Base-by-base conservation (phyloP, 2,888 invertebrate species). In the Noctua pronuba region DNA sequence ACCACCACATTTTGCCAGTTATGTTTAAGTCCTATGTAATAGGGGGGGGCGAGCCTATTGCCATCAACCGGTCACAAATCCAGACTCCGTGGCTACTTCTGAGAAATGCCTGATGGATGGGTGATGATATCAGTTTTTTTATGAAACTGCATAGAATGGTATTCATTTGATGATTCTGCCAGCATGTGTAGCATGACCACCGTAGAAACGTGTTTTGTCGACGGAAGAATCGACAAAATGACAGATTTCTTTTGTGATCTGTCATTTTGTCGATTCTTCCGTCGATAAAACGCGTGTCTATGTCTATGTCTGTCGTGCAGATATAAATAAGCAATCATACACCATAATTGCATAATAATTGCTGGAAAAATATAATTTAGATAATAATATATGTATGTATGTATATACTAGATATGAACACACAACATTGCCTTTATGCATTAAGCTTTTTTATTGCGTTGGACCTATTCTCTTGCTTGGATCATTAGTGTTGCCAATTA, bases 361-460 rank as follows among this genome's bases (percentile, higher is more conserved):
- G 21, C 31, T 31, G 10, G 31, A 28, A n/a, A 31, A 46, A 24
- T 7, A 35, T 24, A 35, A 38, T 5, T 41, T 44, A 6, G 8
- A 21, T 41, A n/a, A 16, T 6, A 4, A 67, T 21, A 38, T 21
- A 69, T 79, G 1, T 28, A 38, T 21, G 28, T 16, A 10, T 60
- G n/a, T n/a, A n/a, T 52, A 2, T 66, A 64, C 55, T 82, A 80
- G 78, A 73, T 79, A 77, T 82, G 82, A 85, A 79, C 79, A 68
- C 80, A 81, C 75, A 65, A 83, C 75, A 75, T 77, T 87, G 85
- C 88, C 88, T 88, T 64, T 79, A 74, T 83, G 87, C 83, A 86
- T 87, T 86, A 75, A 82, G 87, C 90, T 89, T 89, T 79, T 84
- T 83, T 73, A 82, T 70, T 86, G 82, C 84, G 86, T 89, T 90